Conservation (phyloP, 2,888 invertebrate species). For the Caenorhabditis zanzibari region DNA sequence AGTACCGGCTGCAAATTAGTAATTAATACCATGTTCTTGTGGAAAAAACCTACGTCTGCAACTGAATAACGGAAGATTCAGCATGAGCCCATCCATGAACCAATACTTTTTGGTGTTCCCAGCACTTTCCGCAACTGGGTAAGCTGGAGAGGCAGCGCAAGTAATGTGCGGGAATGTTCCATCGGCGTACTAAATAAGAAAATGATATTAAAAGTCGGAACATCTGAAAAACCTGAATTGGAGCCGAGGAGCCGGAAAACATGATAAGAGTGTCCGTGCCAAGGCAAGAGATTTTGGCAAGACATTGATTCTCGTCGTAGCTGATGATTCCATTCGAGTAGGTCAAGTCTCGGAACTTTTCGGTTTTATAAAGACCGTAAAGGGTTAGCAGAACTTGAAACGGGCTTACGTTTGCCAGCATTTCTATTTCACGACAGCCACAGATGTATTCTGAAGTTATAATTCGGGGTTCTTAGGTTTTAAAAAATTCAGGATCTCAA, state of each 20-base stretch:
- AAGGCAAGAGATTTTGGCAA: neutral
- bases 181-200: too few species aligned
- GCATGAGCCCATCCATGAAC: slow-evolving; percentile 3
- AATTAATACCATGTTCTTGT: too few species aligned
- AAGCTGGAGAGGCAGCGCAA: too few species aligned
- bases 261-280: slow-evolving; percentile 13
- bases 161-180: too few species aligned
- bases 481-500: too few species aligned
- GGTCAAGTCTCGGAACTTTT: neutral
- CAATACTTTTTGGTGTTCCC: neutral
- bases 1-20: too few species aligned
- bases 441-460: neutral
- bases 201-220: too few species aligned
- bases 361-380: neutral
- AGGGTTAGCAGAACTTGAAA: neutral
- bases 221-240: neutral
- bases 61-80: neutral
- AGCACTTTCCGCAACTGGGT: neutral
- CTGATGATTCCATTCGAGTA: neutral
- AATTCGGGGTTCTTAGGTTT: too few species aligned
- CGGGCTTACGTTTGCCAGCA: neutral
- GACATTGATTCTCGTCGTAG: neutral
- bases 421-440: slow-evolving; percentile 1
- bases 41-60: neutral
- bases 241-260: neutral